Evolutionary conservation across 2,113 vertebrate species (phyloP), one percentile per base, ranked within the genome.

Genomic region (Nothocercus nigrocapillus): DNA sequence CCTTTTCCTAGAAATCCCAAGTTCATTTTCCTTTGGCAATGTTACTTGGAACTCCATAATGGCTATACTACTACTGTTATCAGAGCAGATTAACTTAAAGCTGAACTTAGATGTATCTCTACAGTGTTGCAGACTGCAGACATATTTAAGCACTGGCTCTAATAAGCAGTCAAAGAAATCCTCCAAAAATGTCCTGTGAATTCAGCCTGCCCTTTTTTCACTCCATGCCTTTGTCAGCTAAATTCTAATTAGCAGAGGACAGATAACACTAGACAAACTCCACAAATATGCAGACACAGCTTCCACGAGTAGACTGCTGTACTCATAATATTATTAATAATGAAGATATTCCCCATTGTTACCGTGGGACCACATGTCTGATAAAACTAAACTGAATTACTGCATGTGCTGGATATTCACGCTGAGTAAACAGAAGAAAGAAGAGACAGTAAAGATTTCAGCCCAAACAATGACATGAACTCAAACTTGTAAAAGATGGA

Each of bases 221-320:
- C 25, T 94, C 69, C 51, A 58, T 75, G 74, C 76, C 93, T 93
- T 94, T 93, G 63, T 94, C 95, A 88, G 95, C 88, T 96, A 85
- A 94, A 94, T 93, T 97, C 87, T 96, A 97, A 97, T 97, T 97
- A 98, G 72, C 93, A 96, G 47, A 96, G 42, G 30, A 90, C 44
- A 96, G 93, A 86, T 93, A 97, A 96, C 54, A 88, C 76, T 59
- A 84, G 74, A 92, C 67, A 95, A 96, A 86, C 53, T 90, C 85
- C 80, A 93, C 90, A 96, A 97, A 95, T 90, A 88, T 42, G 74
- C 88, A 96, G 89, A 93, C 80, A 62, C 13, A 42, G 87, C 78
- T 97, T 95, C 90, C 36, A 10, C 36, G 85, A 86, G 85, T 91
- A 82, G 4, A 53, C 44, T 32, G 63, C 82, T 82, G 66, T 80